Conservation (phyloP, 1,140 invertebrate species). For the Eciton burchellii region DNA sequence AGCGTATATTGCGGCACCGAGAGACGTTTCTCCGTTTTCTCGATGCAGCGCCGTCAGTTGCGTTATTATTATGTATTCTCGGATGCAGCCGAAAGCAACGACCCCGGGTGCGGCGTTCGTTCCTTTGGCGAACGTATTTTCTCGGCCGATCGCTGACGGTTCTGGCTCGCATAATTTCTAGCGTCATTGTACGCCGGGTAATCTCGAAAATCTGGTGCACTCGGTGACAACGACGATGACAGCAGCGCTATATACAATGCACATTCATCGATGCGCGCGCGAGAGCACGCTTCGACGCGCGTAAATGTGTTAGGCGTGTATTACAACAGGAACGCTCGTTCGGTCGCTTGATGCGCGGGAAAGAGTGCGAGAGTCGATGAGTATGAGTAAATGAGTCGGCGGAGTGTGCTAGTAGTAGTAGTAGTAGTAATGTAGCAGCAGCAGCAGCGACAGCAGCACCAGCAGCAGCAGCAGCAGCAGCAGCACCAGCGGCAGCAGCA, state of each 20-base stretch:
- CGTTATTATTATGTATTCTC: constrained; percentile 7
- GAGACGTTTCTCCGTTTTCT: not conserved
- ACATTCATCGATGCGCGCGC: constrained; percentile 64
- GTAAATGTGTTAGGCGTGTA: not conserved
- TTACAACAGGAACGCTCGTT: constrained; percentile 67
- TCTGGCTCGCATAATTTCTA: constrained; percentile 2
- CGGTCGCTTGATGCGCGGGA: constrained; percentile 66
- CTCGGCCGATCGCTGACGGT: not conserved
- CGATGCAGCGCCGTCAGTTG: not conserved
- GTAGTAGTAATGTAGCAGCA: not conserved
- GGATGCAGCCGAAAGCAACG: constrained; percentile 26
- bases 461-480: too few relatives aligned
- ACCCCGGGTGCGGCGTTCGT: not conserved
- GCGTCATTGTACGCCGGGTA: not conserved
- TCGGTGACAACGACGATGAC: constrained; percentile 70
- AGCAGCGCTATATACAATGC: constrained; percentile 63
- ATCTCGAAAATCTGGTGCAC: constrained; percentile 59
- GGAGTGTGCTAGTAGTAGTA: not conserved
- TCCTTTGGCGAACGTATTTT: not conserved
- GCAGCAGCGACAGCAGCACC: too few relatives aligned
- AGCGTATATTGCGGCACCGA: not conserved
- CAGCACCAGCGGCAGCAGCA: too few relatives aligned
- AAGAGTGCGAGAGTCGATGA: constrained; percentile 66
- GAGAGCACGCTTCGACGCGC: not conserved
- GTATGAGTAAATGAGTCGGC: constrained; percentile 57